Evolutionary conservation across 2,888 invertebrate species (phyloP), one percentile per base, ranked within the genome.

Genomic region (Diadromus collaris): DNA sequence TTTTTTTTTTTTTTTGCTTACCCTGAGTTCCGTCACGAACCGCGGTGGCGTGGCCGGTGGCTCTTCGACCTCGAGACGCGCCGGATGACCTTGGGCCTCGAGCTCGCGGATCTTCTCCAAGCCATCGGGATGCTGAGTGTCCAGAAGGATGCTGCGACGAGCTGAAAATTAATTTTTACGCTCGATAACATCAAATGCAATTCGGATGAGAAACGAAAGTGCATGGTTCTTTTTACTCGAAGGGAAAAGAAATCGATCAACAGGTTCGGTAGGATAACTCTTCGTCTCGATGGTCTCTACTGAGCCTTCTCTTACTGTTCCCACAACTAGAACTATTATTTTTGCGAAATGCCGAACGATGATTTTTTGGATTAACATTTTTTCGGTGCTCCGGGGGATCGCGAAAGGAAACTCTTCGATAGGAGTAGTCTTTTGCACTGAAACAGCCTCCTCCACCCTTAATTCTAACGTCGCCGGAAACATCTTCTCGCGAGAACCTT

Each of bases 111-210:
- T 98, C 92, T 97, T 98, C 88, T 96, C 98, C 87, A 96, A 93
- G 72, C 96, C 97, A 92, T 97, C 96, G 16, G 98, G 98, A 92
- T 98, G 97, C 89, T 98, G 97, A 32, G 97, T 97, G 86, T 98
- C 98, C 84, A 96, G 92, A 85, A 97, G 95, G 90, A 97, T 97
- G 87, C 95, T 96, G 85, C 95, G 95, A 74, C 96, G 95, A 89
- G 95, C 95, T 95, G 86, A 91, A 74, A 73, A 76, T 60, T 44
- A 69, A 54, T 27, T 24, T 41, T 10, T 6, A 34, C 9, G 19
- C 13, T 68, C 24, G 1, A 21, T 27, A 6, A 29, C n/a, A n/a
- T 34, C 44, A 9, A 71, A 46, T 41, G 21, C n/a, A 29, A 58
- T 13, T 19, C 6, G 5, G 10, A 29, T 16, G 27, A 7, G n/a